Evolutionary conservation across 2,113 vertebrate species (phyloP).

Genomic region (Etheostoma spectabile): DNA sequence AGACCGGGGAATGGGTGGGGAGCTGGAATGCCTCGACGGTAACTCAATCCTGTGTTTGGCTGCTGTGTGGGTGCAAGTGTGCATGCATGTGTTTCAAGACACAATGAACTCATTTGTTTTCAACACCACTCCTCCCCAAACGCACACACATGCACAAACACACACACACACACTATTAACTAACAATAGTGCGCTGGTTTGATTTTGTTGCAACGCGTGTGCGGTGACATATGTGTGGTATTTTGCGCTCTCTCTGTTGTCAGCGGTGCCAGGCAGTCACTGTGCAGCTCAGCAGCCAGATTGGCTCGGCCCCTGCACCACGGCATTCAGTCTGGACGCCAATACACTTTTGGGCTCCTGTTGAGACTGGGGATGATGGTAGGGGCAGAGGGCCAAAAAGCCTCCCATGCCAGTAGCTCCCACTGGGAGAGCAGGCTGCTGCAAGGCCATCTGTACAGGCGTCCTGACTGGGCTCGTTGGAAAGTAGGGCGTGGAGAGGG

Average conservation of each 20-base stretch:
- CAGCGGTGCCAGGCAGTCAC: slow-evolving; percentile 44
- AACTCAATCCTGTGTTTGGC: slow-evolving; percentile 73
- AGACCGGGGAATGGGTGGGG: slow-evolving; percentile 58
- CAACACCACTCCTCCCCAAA: slow-evolving; percentile 34
- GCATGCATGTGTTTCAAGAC: slow-evolving; percentile 68
- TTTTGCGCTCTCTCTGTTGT: slow-evolving; percentile 55
- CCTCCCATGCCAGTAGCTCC: slow-evolving; percentile 66
- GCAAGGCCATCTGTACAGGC: slow-evolving; percentile 74
- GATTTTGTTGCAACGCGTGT: slow-evolving; percentile 36
- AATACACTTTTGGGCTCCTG: slow-evolving; percentile 67
- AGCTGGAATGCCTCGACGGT: slow-evolving; percentile 62
- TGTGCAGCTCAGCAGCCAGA: slow-evolving; percentile 53
- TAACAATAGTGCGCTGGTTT: slow-evolving; percentile 32
- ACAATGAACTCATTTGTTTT: slow-evolving; percentile 77
- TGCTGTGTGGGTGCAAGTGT: slow-evolving; percentile 74
- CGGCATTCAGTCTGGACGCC: slow-evolving; percentile 58
- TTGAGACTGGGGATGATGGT: slow-evolving; percentile 63
- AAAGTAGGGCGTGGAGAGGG: slow-evolving; percentile 51
- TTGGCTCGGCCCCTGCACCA: slow-evolving; percentile 56
- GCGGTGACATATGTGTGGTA: slow-evolving; percentile 62
- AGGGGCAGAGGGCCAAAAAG: slow-evolving; percentile 60
- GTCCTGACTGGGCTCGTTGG: slow-evolving; percentile 48
- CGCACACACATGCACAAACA: slow-evolving; percentile 39
- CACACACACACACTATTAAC: slow-evolving; percentile 41
- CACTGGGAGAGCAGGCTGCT: slow-evolving; percentile 71